A percentile compares a stretch with the other conserved stretches of the same genome.
These are phyloP conservation scores for Branchipolynoe longqiensis DNA, from an alignment of 2,888 invertebrate species.

Conservation along the genomic window DNA sequence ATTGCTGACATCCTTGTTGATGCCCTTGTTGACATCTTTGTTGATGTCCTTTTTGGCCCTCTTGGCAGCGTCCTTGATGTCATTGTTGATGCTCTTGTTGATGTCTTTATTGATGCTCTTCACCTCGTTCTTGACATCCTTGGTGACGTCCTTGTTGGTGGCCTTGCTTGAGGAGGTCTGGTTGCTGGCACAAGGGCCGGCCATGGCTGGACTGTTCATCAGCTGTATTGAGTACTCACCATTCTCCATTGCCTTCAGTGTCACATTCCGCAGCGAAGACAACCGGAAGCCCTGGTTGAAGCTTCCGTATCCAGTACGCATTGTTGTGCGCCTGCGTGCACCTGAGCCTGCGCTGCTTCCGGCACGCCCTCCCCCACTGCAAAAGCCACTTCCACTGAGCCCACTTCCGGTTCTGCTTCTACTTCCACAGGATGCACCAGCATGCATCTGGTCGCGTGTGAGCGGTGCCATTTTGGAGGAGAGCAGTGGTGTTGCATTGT, in stretches of 20 bases:
- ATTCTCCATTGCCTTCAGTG: slow-evolving; percentile 46
- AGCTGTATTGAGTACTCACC: slow-evolving; percentile 8
- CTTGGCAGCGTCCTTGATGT: too few species aligned
- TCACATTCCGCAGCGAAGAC: slow-evolving; percentile 44
- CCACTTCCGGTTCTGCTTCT: too few species aligned
- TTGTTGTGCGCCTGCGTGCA: too few species aligned
- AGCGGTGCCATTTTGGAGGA: background rate
- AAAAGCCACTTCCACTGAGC: background rate
- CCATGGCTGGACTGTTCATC: too few species aligned
- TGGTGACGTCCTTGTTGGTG: background rate
- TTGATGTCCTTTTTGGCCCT: too few species aligned
- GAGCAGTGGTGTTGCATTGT: slow-evolving; percentile 8
- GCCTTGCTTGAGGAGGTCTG: background rate
- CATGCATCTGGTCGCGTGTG: background rate
- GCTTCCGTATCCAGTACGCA: slow-evolving; percentile 27
- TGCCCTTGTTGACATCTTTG: too few species aligned
- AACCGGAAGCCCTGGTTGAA: slow-evolving; percentile 58
- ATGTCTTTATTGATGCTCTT: too few species aligned
- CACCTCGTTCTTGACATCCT: background rate
- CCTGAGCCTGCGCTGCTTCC: background rate
- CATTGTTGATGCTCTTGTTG: too few species aligned
- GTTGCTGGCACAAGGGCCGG: background rate
- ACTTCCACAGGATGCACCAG: too few species aligned
- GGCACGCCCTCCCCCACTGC: too few species aligned
- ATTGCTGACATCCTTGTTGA: too few species aligned